Evolutionary conservation across 2,797 vertebrate species (phyloP), one percentile per base, ranked within the genome.

Genomic region (Mycteria americana): DNA sequence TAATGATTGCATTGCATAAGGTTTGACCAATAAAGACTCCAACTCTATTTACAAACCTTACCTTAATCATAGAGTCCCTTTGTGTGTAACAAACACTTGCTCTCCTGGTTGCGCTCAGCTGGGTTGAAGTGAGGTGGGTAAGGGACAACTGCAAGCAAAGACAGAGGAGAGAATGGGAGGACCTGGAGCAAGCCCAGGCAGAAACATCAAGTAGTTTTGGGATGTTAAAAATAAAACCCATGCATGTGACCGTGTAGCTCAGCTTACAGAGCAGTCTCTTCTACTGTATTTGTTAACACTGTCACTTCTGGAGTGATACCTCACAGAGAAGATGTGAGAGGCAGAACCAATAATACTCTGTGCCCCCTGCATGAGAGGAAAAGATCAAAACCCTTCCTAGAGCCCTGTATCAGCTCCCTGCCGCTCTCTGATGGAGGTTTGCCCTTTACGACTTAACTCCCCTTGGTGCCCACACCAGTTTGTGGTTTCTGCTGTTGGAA

Each of bases 151-250:
- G 85, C 93, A 84, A 50, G 84, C 75, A 70, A 68, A 91, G 70
- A 69, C 86, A 92, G 89, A 93, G 51, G 60, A 91, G 90, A 92
- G 95, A 95, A 96, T 63, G 83, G 85, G 89, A 96, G 88, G 87
- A 92, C 72, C 92, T 64, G 0, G 88, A 95, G 92, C 97, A 96
- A 97, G 92, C 93, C 95, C 96, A 97, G 85, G 81, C 95, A 97
- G 97, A 98, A 97, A 97, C 95, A 97, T 93, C 80, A 96, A 98
- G 96, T 92, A 97, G 93, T 96, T 97, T 97, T 80, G 51, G 54
- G 70, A 97, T 97, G 98, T 98, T 98, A 98, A 98, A 98, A 98
- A 98, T 98, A 98, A 98, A 98, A 98, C 97, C 54, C 25, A 87
- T 96, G 96, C 98, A 96, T 95, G 97, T 98, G 98, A 98, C 95